phyloP scores from a whole-genome alignment of 2,797 vertebrate species.

The Peromyscus attwateri region DNA sequence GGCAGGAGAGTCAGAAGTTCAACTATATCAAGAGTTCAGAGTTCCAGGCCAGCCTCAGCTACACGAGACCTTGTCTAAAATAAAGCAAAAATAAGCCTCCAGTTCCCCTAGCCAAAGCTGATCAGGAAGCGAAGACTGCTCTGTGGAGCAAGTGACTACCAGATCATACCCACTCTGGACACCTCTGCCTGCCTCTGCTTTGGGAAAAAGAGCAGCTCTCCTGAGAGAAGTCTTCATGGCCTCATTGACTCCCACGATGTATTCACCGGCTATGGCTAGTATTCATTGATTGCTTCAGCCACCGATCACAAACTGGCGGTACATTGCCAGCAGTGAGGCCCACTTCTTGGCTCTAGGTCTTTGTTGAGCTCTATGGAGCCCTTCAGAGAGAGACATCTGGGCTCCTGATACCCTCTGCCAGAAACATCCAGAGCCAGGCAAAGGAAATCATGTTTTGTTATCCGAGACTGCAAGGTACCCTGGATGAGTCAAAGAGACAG shows the following conservation, averaged over 20 bases:
- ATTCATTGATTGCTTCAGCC: constrained; percentile 10
- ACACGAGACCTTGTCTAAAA: not conserved
- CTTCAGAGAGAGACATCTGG: constrained; percentile 19
- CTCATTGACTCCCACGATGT: not conserved
- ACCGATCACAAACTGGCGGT: not conserved
- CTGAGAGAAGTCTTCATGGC: constrained; percentile 18
- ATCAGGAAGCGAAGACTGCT: not conserved
- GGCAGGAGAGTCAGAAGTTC: not conserved
- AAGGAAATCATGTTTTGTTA: not conserved
- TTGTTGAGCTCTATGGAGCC: not conserved
- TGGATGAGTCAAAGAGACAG: not conserved
- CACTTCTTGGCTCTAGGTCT: not conserved
- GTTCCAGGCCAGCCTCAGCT: not conserved
- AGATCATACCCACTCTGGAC: not conserved
- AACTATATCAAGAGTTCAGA: not conserved
- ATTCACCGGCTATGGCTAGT: not conserved
- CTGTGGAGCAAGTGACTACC: not conserved
- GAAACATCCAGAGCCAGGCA: not conserved
- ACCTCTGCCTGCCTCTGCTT: not conserved
- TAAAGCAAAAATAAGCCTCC: not conserved
- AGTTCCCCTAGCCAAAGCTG: not conserved
- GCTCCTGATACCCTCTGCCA: not conserved
- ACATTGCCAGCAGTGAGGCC: not conserved
- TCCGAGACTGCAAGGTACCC: not conserved
- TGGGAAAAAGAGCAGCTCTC: not conserved